Evolutionary conservation across 2,113 vertebrate species (phyloP).

Genomic region (Tenebrosternarchus preto): DNA sequence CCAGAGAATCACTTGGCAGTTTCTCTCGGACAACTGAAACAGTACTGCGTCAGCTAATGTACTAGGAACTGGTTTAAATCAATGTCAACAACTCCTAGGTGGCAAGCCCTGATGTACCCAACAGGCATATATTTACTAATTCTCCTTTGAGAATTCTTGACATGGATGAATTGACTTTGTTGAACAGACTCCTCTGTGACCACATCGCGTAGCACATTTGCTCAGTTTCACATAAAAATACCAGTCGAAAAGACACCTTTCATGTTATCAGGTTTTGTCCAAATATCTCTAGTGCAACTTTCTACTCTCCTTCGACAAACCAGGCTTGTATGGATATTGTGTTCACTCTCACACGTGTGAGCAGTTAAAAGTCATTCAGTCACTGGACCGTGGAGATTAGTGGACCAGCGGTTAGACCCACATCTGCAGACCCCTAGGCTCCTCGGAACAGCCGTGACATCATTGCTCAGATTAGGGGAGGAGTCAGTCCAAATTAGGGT

Average conservation of each 20-base stretch:
- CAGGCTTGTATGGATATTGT: slow-evolving; percentile 49
- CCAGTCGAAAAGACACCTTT: too few species aligned
- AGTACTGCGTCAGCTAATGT: neutral
- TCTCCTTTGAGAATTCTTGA: too few species aligned
- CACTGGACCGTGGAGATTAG: neutral
- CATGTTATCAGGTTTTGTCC: too few species aligned
- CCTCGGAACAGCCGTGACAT: slow-evolving; percentile 66
- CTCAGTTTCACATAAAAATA: too few species aligned
- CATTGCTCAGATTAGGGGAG: slow-evolving; percentile 61
- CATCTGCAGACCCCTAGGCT: slow-evolving; percentile 59
- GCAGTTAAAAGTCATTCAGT: slow-evolving; percentile 53
- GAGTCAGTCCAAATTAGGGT: slow-evolving; percentile 40
- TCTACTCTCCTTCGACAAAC: slow-evolving; percentile 56
- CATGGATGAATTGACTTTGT: too few species aligned
- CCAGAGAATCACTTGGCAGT: slow-evolving; percentile 19
- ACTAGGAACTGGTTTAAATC: neutral
- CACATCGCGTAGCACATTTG: too few species aligned
- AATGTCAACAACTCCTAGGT: too few species aligned
- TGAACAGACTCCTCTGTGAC: too few species aligned
- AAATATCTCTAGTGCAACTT: neutral
- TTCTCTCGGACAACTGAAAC: neutral
- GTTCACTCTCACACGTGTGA: slow-evolving; percentile 65
- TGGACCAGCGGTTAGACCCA: neutral
- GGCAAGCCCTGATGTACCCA: too few species aligned
- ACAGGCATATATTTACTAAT: too few species aligned